Base-by-base conservation (phyloP, 2,888 invertebrate genomes). In the Drosophila mimica region DNA sequence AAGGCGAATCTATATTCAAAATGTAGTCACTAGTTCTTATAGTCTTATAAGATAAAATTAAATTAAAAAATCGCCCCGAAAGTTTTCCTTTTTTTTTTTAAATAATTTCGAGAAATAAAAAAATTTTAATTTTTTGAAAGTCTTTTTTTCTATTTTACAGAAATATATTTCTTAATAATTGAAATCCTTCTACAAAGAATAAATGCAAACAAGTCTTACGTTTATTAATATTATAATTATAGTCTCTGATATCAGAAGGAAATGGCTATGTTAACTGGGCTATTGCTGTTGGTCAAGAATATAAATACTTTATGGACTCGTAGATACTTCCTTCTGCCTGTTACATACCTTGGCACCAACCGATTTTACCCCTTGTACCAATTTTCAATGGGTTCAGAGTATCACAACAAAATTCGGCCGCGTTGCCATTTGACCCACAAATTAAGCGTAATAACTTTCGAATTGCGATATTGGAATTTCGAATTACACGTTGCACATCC, bases 371-470 rank as follows among this genome's bases (percentile, higher is more conserved):
- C 20, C 15, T 46, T 46, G 8, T 15, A 46, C 25, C 15, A 25
- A 15, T 15, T 46, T 46, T 4, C 15, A 25, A 46, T 8, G 4
- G 8, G 8, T 15, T 8, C 46, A 46, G 25, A 7, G 46, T 15
- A 25, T 46, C 11, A 11, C 11, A 11, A 4, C 2, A 36, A 43
- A 43, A 15, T 5, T 54, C 61, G 58, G 54, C 56, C 59, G 25
- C 58, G 51, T 66, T 78, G 79, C 72, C 84, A 82, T 88, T 88
- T 87, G 87, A 88, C 89, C 87, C 81, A 89, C 79, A 88, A 89
- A 88, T 88, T 83, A 89, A 87, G 72, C 81, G 87, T 87, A 88
- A 88, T 88, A 88, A 89, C 87, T 88, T 88, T 88, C 87, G 84
- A 88, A 86, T 84, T 87, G 86, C 82, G 83, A 88, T 83, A 82